A percentile compares a stretch with the other conserved stretches of the same genome.
Evolutionary conservation across 2,797 vertebrate genomes (phyloP).

Genomic region (Leptoclinus maculatus): DNA sequence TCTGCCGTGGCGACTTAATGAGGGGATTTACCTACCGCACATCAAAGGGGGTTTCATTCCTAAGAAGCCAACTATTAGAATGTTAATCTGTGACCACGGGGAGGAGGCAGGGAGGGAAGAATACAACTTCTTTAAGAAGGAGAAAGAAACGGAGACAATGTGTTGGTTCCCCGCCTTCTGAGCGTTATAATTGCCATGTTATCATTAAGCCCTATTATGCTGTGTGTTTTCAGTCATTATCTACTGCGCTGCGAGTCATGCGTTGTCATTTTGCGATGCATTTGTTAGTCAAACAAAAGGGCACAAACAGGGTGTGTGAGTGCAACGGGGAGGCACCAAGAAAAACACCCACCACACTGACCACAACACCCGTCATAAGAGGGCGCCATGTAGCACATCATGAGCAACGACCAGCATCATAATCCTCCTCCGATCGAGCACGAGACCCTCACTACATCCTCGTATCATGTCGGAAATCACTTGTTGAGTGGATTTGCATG

Average conservation of each 20-base stretch:
- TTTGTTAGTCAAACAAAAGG: neutral
- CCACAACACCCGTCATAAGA: neutral
- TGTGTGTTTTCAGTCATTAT: conserved; percentile 1
- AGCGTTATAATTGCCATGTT: neutral
- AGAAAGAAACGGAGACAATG: neutral
- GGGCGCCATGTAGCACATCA: neutral
- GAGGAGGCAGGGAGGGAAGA: neutral
- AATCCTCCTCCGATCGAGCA: neutral
- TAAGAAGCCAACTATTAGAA: conserved; percentile 42
- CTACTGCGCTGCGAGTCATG: neutral
- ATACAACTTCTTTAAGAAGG: neutral
- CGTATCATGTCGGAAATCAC: neutral
- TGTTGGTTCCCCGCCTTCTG: neutral
- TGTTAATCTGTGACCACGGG: conserved; percentile 37
- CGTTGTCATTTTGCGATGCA: neutral
- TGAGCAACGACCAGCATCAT: neutral
- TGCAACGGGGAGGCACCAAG: neutral
- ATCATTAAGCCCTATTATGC: neutral
- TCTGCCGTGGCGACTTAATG: conserved; percentile 35
- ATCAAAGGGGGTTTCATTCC: conserved; percentile 30
- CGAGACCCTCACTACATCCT: neutral
- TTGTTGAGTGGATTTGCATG: neutral
- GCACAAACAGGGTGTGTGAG: neutral
- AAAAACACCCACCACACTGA: neutral
- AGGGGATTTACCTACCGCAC: conserved; percentile 44